Base-by-base conservation (phyloP, 35 echinoderm and acorn worm species). In the Lytechinus variegatus region DNA sequence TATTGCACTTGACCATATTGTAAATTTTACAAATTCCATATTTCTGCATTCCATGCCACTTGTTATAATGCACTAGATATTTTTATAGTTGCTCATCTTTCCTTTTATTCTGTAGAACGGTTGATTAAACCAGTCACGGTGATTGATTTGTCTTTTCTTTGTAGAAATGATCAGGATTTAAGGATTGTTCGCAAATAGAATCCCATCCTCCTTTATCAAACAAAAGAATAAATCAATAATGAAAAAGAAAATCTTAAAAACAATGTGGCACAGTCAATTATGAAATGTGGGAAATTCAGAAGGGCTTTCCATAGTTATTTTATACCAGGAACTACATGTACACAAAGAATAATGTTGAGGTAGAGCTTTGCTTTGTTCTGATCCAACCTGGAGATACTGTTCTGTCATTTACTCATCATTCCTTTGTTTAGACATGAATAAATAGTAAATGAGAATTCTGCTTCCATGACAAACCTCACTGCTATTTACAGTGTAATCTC, bases 11-110 rank as follows among this genome's bases (percentile, higher is more conserved):
- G 66, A 24, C 66, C 19, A 24, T 79, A 24, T 79, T 24, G 66
- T 79, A 24, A 79, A 58, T 79, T 79, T 79, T 19, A 24, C 19
- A 79, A 79, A 79, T 79, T 14, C 6, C 21, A 79, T 79, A 24
- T 79, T 8, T 27, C 16, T 79, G 66, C 66, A 3, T 79, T 79
- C 66, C 19, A 79, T 16, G 19, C 7, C 4, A 79, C 66, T 24
- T 5, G 66, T 24, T 79, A 24, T 79, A 79, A 79, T 79, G 66
- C 66, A 79, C 66, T 79, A 24, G 66, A 79, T 79, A 79, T 79
- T 79, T 79, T 79, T 79, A 79, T 79, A 24, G 66, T n/a, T 79
- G 66, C 66, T 79, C 66, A n/a, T 79, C 66, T 79, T 79, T 79
- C 24, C 66, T 79, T 79, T 79, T 79, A 24, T 79, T 0, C 66